A percentile compares a stretch with the other conserved stretches of the same genome.
Conservation (phyloP, 2,797 vertebrate species). For the Chiloscyllium punctatum region DNA sequence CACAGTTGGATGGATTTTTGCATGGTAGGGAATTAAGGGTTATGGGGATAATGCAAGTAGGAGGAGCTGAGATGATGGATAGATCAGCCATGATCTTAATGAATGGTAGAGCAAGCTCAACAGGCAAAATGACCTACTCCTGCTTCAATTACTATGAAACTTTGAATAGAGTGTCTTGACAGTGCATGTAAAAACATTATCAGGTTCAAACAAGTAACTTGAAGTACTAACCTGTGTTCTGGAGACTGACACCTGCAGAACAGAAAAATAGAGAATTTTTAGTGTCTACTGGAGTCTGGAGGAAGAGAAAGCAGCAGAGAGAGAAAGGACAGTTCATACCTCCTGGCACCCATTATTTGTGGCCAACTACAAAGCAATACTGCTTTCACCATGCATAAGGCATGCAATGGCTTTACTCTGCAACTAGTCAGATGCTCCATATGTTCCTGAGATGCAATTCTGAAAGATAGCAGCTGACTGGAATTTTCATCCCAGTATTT, state of each 20-base stretch:
- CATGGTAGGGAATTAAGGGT: too few relatives aligned
- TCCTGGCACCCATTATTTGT: neutral
- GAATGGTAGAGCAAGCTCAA: too few relatives aligned
- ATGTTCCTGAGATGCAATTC: neutral
- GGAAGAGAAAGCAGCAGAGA: neutral
- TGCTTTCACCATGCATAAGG: neutral
- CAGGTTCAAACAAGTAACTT: neutral
- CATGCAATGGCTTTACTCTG: neutral
- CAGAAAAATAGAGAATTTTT: neutral
- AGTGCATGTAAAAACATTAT: neutral
- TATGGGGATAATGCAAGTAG: too few relatives aligned
- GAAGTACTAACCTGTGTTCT: constrained; percentile 53
- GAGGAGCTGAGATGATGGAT: too few relatives aligned
- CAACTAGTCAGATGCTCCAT: neutral
- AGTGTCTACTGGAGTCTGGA: too few relatives aligned
- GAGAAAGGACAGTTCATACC: neutral
- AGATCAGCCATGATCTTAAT: too few relatives aligned
- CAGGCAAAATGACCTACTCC: too few relatives aligned
- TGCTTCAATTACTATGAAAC: too few relatives aligned
- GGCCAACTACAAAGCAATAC: neutral
- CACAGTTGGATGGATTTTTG: too few relatives aligned
- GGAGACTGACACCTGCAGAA: constrained; percentile 58
- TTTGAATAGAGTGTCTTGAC: neutral
- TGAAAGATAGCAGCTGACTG: too few relatives aligned
- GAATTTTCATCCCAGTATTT: neutral